These are phyloP conservation scores for Ruditapes philippinarum DNA, from an alignment of 1,140 invertebrate species.

Conservation along the genomic window DNA sequence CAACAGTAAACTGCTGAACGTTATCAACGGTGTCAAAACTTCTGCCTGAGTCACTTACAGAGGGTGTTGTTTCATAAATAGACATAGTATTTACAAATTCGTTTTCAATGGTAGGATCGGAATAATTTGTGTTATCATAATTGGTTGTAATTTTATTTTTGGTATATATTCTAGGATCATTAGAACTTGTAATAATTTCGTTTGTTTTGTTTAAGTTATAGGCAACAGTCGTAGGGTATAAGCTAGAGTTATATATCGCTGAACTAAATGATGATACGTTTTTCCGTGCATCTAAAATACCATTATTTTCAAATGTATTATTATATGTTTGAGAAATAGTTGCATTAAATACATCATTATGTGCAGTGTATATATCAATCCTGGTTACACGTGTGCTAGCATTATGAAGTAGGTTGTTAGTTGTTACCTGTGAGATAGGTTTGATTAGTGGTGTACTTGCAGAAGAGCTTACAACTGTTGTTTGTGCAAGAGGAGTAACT, in stretches of 20 bases:
- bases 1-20: not conserved
- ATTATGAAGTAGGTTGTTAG: not conserved
- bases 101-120: no score
- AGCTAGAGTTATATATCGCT: no score
- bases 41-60: not conserved
- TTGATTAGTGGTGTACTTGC: not conserved
- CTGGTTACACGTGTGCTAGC: not conserved
- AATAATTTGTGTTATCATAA: no score
- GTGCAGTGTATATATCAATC: conserved; percentile 9
- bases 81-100: no score
- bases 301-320: not conserved
- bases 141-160: not conserved
- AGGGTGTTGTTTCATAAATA: not conserved
- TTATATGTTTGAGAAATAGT: not conserved
- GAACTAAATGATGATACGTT: no score
- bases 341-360: not conserved
- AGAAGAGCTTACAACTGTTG: conserved; percentile 37
- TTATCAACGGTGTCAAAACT: not conserved
- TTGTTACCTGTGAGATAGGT: conserved; percentile 12
- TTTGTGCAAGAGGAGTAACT: conserved; percentile 1
- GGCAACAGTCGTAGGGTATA: not conserved
- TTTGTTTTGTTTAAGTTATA: not conserved
- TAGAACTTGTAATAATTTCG: no score
- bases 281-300: not conserved
- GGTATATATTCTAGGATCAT: not conserved